Evolutionary conservation across 2,888 invertebrate genomes (phyloP).

Genomic region (Agriotes lineatus): DNA sequence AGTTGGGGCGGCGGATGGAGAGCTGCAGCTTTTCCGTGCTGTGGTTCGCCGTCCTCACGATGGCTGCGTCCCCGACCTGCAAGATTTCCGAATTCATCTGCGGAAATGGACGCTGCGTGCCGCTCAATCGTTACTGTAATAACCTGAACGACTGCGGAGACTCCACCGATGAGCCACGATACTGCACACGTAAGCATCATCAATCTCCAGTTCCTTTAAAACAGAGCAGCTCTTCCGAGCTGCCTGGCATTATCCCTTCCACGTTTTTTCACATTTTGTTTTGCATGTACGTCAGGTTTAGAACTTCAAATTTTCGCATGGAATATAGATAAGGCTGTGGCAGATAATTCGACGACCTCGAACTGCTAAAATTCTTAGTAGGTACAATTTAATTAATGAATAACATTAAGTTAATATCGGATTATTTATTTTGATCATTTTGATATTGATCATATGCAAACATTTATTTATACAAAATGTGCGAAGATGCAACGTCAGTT

Average conservation of each 20-base stretch:
- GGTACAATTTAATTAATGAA: too few species aligned
- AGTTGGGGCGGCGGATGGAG: conserved; percentile 42
- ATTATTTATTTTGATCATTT: too few species aligned
- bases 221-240: not conserved
- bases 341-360: too few species aligned
- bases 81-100: conserved; percentile 78
- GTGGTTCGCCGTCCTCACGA: conserved; percentile 62
- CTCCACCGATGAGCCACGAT: conserved; percentile 82
- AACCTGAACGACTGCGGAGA: conserved; percentile 85
- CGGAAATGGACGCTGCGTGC: conserved; percentile 75
- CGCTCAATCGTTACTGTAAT: conserved; percentile 83
- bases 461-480: too few species aligned
- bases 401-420: too few species aligned
- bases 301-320: not conserved
- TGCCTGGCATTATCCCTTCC: not conserved
- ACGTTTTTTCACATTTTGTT: too few species aligned
- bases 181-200: conserved; percentile 82
- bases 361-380: too few species aligned
- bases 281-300: too few species aligned
- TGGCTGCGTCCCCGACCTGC: conserved; percentile 69
- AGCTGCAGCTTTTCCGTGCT: conserved; percentile 33
- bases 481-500: too few species aligned
- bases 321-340: too few species aligned
- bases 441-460: too few species aligned
- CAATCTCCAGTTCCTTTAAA: conserved; percentile 6